Conservation (phyloP, 2,888 invertebrate genomes). For the Philhelius pedissequus region DNA sequence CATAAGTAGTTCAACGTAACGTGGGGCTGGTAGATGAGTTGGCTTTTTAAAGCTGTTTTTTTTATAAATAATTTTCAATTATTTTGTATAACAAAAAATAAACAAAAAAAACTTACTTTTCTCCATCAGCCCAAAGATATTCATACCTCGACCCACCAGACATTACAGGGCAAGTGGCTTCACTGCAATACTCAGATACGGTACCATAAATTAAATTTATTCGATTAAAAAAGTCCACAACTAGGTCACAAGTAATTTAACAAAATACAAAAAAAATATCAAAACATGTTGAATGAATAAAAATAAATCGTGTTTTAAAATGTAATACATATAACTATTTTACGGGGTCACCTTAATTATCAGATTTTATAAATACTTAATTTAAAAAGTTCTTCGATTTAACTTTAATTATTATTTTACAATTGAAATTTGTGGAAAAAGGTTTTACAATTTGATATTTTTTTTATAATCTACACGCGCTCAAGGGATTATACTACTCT, state of each 20-base stretch:
- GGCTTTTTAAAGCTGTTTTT: slow-evolving; percentile 84
- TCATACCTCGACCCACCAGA: slow-evolving; percentile 93
- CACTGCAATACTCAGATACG: slow-evolving; percentile 90
- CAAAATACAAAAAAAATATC: no score
- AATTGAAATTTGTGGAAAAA: no score
- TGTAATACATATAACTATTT: no score
- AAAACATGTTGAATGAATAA: no score
- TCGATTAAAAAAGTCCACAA: slow-evolving; percentile 96
- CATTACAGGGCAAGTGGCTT: slow-evolving; percentile 92
- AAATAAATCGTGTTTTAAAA: no score
- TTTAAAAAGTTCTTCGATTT: no score
- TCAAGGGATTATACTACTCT: no score
- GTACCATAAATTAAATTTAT: slow-evolving; percentile 96
- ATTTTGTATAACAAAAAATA: background rate
- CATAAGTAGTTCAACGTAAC: slow-evolving; percentile 91
- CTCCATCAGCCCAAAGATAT: slow-evolving; percentile 94
- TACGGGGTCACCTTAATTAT: no score
- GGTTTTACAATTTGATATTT: no score
- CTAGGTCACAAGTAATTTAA: slow-evolving; percentile 81
- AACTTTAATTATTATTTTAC: no score
- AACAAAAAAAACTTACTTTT: slow-evolving; percentile 78
- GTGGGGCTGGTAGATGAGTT: slow-evolving; percentile 89
- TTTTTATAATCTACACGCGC: no score
- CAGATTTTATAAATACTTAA: no score
- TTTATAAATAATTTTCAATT: background rate